phyloP scores from a whole-genome alignment of 2,113 vertebrate genomes.

The Thryonomys swinderianus region DNA sequence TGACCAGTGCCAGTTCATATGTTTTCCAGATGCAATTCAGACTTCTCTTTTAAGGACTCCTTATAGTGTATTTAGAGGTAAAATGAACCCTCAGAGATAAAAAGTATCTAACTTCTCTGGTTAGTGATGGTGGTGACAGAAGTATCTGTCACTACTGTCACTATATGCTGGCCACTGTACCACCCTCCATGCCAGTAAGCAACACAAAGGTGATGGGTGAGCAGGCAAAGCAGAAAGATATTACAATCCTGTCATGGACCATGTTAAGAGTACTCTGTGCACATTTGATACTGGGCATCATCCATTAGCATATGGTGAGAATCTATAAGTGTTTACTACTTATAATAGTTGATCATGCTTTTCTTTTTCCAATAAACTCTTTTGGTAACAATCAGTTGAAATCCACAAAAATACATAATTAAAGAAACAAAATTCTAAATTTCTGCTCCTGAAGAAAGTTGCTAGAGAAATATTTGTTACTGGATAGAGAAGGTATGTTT shows the following conservation, averaged over 20 bases:
- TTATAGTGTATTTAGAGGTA: background rate
- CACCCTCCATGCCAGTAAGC: background rate
- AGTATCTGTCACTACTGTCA: background rate
- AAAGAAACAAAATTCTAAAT: conserved; percentile 21
- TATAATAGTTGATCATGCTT: background rate
- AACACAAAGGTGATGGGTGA: background rate
- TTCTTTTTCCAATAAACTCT: conserved; percentile 24
- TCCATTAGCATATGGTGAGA: background rate
- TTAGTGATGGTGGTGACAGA: background rate
- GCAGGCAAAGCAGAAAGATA: background rate
- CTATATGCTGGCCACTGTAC: background rate
- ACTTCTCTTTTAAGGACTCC: background rate
- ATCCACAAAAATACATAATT: background rate
- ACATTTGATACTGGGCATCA: background rate
- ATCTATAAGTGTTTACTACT: background rate
- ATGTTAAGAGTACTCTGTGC: background rate
- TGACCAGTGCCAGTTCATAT: background rate
- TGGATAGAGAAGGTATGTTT: too few relatives aligned
- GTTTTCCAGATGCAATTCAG: background rate
- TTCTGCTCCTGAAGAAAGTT: conserved; percentile 35
- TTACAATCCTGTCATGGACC: background rate
- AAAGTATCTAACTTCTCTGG: background rate
- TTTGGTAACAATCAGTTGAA: background rate
- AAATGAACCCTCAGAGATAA: background rate
- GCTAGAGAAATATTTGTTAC: too few relatives aligned